Conservation (phyloP, 2,113 vertebrate genomes). For the Calyptomena viridis region DNA sequence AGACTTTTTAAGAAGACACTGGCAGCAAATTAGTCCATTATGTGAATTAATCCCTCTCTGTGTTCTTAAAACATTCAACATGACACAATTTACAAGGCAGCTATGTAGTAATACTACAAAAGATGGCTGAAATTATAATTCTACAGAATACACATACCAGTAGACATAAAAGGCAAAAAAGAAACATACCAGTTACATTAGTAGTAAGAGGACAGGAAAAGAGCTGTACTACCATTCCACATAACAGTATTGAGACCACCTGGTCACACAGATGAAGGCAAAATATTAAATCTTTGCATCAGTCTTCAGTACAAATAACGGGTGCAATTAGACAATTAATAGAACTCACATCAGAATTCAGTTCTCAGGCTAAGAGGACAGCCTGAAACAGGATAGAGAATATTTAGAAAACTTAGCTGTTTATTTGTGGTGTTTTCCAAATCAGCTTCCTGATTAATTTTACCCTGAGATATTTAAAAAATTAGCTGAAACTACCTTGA, state of each 20-base stretch:
- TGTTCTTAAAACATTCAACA: not conserved
- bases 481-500: not conserved
- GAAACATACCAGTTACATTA: not conserved
- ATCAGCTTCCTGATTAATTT: not conserved
- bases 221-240: not conserved
- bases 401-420: not conserved
- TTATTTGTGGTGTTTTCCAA: not conserved
- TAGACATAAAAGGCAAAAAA: not conserved
- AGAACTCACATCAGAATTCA: not conserved
- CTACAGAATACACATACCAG: not conserved
- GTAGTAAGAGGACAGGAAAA: not conserved
- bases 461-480: not conserved
- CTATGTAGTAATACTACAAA: not conserved
- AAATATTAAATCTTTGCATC: not conserved
- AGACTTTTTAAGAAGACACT: slow-evolving; percentile 19
- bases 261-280: not conserved
- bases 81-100: not conserved
- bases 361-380: not conserved
- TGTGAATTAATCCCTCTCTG: slow-evolving; percentile 4
- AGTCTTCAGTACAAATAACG: not conserved
- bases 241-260: not conserved
- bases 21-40: slow-evolving; percentile 24
- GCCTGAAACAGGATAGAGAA: not conserved
- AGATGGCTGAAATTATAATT: not conserved
- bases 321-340: not conserved